A percentile compares a stretch with the other conserved stretches of the same genome.
Conservation (phyloP, 1,140 invertebrate species). For the Drosophila serrata region DNA sequence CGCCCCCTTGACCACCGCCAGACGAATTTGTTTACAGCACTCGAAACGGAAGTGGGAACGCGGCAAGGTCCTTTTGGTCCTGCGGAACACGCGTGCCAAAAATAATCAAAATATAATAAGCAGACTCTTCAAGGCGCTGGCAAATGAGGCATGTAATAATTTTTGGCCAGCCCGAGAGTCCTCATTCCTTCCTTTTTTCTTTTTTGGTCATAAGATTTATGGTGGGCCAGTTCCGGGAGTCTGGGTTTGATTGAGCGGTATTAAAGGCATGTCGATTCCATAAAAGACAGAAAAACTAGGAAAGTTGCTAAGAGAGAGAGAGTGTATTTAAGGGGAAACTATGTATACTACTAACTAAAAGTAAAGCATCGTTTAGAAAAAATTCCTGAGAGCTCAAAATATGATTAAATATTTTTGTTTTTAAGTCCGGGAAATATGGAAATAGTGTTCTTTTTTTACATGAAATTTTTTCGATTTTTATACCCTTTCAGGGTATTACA, state of each 20-base stretch:
- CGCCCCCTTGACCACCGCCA: slow-evolving; percentile 24
- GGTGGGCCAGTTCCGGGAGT: slow-evolving; percentile 16
- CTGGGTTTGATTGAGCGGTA: slow-evolving; percentile 14
- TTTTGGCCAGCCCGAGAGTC: slow-evolving; percentile 24
- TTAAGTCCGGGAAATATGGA: neutral
- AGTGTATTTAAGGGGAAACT: neutral
- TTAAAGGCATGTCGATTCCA: neutral
- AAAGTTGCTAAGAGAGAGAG: too few relatives aligned
- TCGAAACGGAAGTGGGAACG: slow-evolving; percentile 19
- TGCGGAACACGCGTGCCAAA: slow-evolving; percentile 67
- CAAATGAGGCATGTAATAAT: slow-evolving; percentile 81
- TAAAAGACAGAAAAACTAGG: neutral
- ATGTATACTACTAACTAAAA: too few relatives aligned
- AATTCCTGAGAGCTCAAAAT: too few relatives aligned
- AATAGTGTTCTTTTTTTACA: too few relatives aligned
- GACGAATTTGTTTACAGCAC: slow-evolving; percentile 78
- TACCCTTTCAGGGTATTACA: too few relatives aligned
- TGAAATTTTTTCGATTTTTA: too few relatives aligned
- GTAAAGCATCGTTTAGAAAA: neutral
- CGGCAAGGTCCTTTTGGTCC: slow-evolving; percentile 6
- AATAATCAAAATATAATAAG: slow-evolving; percentile 82
- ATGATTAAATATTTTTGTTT: neutral
- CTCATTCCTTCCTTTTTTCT: slow-evolving; percentile 4
- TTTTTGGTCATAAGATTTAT: slow-evolving; percentile 43
- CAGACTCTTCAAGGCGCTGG: slow-evolving; percentile 75